Base-by-base conservation (phyloP, 2,113 vertebrate genomes). In the Sialia sialis region DNA sequence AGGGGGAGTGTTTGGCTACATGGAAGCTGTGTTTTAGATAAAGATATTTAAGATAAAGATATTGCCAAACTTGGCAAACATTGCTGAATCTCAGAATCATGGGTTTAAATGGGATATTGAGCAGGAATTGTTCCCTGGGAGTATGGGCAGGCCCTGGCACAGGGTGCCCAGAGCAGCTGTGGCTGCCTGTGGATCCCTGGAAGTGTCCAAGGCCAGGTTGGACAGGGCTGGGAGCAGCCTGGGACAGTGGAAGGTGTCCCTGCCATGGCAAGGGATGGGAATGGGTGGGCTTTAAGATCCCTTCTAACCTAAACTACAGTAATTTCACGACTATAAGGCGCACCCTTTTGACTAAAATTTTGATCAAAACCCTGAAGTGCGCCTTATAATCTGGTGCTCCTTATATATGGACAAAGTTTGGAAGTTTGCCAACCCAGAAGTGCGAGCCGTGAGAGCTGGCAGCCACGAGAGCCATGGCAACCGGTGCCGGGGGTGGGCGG, bases 211-310 rank as follows among this genome's bases (percentile, higher is more conserved):
- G 62, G 44, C 64, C 54, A 41, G 44, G 44, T 1, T 58, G 63
- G n/a, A 38, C 12, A 12, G 59, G 29, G 16, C 25, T 48, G 1
- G 68, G 36, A 51, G 60, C 30, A 41, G 0, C 20, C 82, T 76
- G 62, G 52, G 36, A 14, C 4, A 51, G 43, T 49, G 70, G 60
- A 0, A 75, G 36, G 20, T 16, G 52, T 51, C 72, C 43, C 52
- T 51, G 60, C 41, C 49, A 19, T 4, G 34, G 30, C 51, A 29
- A 29, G 34, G 26, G 26, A 11, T 20, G 52, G 21, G 2, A 26
- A 20, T 76, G 43, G 43, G 0, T 17, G 59, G 8, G 43, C 0
- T 58, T 58, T 26, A 4, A 25, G 13, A 26, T 22, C 38, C 21
- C 9, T 59, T 30, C 11, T 0, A 17, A 44, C 9, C 36, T 32